Evolutionary conservation across 2,797 vertebrate species (phyloP).

Genomic region (Chromis chromis): DNA sequence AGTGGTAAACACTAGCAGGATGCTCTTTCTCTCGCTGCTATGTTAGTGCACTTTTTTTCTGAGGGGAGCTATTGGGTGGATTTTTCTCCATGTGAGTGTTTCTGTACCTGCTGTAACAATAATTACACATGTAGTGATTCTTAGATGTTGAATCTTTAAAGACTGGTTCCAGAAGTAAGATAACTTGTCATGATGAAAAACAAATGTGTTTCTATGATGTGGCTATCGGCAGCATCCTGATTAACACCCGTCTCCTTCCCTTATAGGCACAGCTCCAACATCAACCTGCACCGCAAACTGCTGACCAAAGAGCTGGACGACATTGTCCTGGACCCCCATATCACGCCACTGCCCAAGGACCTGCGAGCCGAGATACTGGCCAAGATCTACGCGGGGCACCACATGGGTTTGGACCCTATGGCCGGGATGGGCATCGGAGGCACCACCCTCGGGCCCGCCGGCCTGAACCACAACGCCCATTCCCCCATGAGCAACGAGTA

Average conservation of each 20-base stretch:
- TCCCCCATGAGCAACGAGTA: constrained; percentile 90
- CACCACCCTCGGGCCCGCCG: constrained; percentile 82
- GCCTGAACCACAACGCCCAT: constrained; percentile 87
- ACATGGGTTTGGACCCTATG: constrained; percentile 93
- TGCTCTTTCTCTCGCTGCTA: constrained; percentile 71
- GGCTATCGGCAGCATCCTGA: constrained; percentile 23
- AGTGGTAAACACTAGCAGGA: constrained; percentile 91
- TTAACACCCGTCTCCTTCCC: constrained; percentile 36
- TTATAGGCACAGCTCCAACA: constrained; percentile 99
- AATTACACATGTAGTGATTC: constrained; percentile 24
- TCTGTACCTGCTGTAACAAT: constrained; percentile 38
- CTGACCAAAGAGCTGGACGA: constrained; percentile 99
- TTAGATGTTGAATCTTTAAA: constrained; percentile 26
- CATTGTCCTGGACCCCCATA: constrained; percentile 91
- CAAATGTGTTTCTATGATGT: constrained; percentile 8
- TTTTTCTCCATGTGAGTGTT: constrained; percentile 47
- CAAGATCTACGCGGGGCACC: constrained; percentile 92
- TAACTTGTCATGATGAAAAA: constrained; percentile 12
- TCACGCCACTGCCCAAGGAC: constrained; percentile 86
- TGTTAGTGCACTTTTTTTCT: constrained; percentile 61
- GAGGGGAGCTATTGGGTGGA: constrained; percentile 50
- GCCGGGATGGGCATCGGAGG: constrained; percentile 88
- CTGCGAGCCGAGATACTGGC: constrained; percentile 90
- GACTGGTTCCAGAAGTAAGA: constrained; percentile 16
- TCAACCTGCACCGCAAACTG: constrained; percentile 99